A percentile compares a stretch with the other conserved stretches of the same genome.
phyloP scores from a whole-genome alignment of 1,140 invertebrate genomes.

The Brachionus angularis region DNA sequence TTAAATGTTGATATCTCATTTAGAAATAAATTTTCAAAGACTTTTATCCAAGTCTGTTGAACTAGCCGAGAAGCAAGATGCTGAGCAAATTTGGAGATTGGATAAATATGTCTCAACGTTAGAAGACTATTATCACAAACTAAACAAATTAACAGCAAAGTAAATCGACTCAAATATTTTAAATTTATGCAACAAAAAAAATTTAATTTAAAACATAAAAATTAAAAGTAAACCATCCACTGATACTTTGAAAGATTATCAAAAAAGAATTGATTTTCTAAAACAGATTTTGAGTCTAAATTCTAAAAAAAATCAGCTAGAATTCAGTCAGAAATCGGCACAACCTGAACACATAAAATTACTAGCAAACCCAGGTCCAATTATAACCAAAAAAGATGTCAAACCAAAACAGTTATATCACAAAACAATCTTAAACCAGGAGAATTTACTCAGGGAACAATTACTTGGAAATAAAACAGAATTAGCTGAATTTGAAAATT shows the following conservation, averaged over 20 bases:
- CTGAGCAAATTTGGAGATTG: neutral
- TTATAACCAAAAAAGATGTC: constrained; percentile 30
- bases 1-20: constrained; percentile 25
- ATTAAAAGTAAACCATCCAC: constrained; percentile 17
- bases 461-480: constrained; percentile 17
- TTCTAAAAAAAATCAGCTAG: too few species aligned
- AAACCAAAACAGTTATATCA: constrained; percentile 39
- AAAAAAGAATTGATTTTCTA: constrained; percentile 10
- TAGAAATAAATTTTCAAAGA: constrained; percentile 42
- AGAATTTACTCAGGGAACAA: constrained; percentile 11
- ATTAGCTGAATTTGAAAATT: neutral
- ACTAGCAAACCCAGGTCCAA: constrained; percentile 14
- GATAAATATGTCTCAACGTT: constrained; percentile 27
- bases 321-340: too few species aligned
- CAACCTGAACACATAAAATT: too few species aligned
- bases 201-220: neutral
- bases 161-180: too few species aligned
- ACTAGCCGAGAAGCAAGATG: constrained; percentile 26
- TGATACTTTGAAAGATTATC: constrained; percentile 36
- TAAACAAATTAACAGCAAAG: constrained; percentile 28
- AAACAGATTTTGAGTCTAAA: too few species aligned
- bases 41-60: neutral
- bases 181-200: neutral
- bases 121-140: constrained; percentile 11
- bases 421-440: constrained; percentile 13